phyloP scores from a whole-genome alignment of 1,140 invertebrate genomes.

The Cyclina sinensis region DNA sequence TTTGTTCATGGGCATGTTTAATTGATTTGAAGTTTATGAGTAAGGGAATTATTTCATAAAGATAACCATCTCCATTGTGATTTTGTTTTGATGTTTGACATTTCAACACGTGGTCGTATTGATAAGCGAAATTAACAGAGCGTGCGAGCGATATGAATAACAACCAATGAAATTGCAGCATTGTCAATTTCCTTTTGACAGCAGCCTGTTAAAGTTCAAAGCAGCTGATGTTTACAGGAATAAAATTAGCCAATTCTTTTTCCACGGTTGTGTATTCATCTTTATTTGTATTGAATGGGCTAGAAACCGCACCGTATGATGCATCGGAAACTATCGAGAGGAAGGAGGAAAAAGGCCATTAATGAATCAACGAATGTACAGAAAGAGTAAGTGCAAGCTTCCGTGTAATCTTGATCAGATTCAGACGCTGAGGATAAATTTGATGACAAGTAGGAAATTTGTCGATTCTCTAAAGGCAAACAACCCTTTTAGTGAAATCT shows the following conservation, averaged over 20 bases:
- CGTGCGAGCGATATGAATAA: neutral
- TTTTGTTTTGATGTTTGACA: neutral
- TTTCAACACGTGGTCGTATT: constrained; percentile 17
- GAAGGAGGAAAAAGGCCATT: constrained; percentile 14
- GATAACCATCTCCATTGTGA: no score
- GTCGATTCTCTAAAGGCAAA: no score
- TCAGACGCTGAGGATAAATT: constrained; percentile 22
- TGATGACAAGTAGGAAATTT: no score
- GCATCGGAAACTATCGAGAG: constrained; percentile 41
- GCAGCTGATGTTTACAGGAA: constrained; percentile 22
- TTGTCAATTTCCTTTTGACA: constrained; percentile 48
- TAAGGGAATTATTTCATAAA: no score
- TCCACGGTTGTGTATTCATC: no score
- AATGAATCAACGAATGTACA: constrained; percentile 2
- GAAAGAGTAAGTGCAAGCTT: constrained; percentile 64
- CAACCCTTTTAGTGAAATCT: no score
- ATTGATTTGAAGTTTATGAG: no score
- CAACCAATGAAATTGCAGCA: constrained; percentile 20
- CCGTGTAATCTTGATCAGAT: constrained; percentile 51
- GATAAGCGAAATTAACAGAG: constrained; percentile 29
- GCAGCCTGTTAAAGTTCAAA: constrained; percentile 5
- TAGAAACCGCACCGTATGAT: neutral
- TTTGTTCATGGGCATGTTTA: no score
- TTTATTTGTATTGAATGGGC: neutral
- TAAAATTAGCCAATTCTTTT: neutral